phyloP scores from a whole-genome alignment of 2,113 vertebrate genomes.

The Pontoporia blainvillei region DNA sequence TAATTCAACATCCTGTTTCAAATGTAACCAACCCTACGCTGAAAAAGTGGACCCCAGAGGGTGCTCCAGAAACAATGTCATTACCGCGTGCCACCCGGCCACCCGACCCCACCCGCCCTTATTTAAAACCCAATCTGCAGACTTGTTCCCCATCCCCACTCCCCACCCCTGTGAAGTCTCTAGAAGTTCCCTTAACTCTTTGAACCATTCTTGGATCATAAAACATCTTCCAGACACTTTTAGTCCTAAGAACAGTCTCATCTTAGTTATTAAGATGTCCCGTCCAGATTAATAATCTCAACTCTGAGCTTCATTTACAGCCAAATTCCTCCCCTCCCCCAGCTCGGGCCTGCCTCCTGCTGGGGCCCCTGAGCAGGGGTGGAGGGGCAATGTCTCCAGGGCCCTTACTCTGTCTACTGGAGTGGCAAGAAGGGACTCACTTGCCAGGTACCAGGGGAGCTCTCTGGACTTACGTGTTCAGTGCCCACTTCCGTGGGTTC shows the following conservation, averaged over 20 bases:
- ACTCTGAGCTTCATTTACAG: background rate
- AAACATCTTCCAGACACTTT: slow-evolving; percentile 35
- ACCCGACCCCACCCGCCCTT: background rate
- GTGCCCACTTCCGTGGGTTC: background rate
- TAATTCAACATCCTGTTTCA: background rate
- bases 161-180: background rate
- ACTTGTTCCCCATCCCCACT: background rate
- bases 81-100: background rate
- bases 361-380: background rate
- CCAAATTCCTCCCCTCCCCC: background rate
- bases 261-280: slow-evolving; percentile 45
- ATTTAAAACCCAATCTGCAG: background rate
- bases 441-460: background rate
- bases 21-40: background rate
- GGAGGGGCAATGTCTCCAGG: background rate
- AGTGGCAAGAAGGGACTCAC: background rate
- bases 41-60: background rate
- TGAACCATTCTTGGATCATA: background rate
- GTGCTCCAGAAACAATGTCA: background rate
- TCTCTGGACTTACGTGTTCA: background rate
- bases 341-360: background rate
- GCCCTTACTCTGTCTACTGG: background rate
- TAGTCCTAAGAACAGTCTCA: background rate
- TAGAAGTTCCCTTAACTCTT: background rate
- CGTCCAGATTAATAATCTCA: slow-evolving; percentile 26